Base-by-base conservation (phyloP, 2,888 invertebrate genomes). In the Rhingia rostrata region DNA sequence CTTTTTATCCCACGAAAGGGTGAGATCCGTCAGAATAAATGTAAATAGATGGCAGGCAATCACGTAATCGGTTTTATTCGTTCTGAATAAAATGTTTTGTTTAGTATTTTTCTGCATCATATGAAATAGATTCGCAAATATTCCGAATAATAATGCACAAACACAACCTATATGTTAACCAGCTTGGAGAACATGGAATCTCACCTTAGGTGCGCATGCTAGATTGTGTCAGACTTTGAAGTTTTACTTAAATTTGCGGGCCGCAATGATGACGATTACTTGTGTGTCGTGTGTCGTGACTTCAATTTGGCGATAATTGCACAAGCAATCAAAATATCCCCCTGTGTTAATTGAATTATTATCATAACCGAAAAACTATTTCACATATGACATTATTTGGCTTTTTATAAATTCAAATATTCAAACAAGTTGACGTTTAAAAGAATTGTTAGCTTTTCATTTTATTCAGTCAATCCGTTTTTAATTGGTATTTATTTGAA, bases 281-380 rank as follows among this genome's bases (percentile, higher is more conserved):
- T 22, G 22, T 22, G 22, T 22, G 22, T 22, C 22, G 22, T 22
- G 41, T 39, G 67, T 77, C 67, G 75, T 67, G 75, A 77, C 53
- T 67, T 77, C 0, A 33, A 47, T 56, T 67, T 35, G 60, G 30
- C 37, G 67, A 54, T 77, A 77, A 61, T 67, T 77, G 39, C 6
- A 4, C 0, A 77, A 77, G 61, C 12, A 67, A 75, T 67, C 66
- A 75, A 45, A 61, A 43, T 22, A 12, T 33, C 22, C 30, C 9
- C n/a, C 14, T 37, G 53, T 67, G 75, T 37, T 60, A 67, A 77
- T 77, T 77, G 53, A 77, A 61, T 77, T 60, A 67, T 56, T 45
- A 77, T 58, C 60, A 35, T 33, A 45, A 77, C 67, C 43, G 49
- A 14, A 63, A 22, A 75, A 75, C 75, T 67, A 53, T 67, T 67